phyloP scores from a whole-genome alignment of 2,113 vertebrate genomes.

The Atrichornis clamosus region DNA sequence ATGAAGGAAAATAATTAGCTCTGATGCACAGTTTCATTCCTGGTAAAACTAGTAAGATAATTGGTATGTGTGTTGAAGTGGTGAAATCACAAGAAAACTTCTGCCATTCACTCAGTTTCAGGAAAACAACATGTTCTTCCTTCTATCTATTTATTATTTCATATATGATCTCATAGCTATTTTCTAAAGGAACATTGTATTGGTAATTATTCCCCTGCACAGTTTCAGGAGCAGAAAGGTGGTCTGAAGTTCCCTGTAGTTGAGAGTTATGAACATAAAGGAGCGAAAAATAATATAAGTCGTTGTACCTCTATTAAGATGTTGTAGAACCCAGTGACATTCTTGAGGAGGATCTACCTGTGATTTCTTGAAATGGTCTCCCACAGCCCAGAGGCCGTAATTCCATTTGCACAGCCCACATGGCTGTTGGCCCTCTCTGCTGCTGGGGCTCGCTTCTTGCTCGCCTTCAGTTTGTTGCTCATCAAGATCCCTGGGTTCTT shows the following conservation, averaged over 20 bases:
- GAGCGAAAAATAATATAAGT: not conserved
- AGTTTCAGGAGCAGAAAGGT: not conserved
- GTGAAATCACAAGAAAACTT: not conserved
- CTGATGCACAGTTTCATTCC: not conserved
- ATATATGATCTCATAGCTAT: not conserved
- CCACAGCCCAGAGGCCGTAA: accelerated
- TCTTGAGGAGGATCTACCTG: not conserved
- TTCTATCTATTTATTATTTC: not conserved
- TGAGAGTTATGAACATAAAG: not conserved
- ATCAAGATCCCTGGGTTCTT: not conserved
- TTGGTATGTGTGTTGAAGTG: not conserved
- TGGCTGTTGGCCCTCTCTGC: not conserved
- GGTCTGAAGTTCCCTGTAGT: not conserved
- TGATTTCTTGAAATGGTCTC: not conserved
- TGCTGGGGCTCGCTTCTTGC: not conserved
- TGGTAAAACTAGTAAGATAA: not conserved
- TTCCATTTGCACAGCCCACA: not conserved
- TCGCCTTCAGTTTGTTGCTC: not conserved
- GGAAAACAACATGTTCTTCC: not conserved
- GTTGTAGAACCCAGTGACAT: not conserved
- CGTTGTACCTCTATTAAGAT: not conserved
- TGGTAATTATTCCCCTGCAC: not conserved
- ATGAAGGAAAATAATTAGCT: not conserved
- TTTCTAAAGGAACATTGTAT: not conserved
- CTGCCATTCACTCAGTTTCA: not conserved